Conservation (phyloP, 2,888 invertebrate species). For the Athalia rosae region DNA sequence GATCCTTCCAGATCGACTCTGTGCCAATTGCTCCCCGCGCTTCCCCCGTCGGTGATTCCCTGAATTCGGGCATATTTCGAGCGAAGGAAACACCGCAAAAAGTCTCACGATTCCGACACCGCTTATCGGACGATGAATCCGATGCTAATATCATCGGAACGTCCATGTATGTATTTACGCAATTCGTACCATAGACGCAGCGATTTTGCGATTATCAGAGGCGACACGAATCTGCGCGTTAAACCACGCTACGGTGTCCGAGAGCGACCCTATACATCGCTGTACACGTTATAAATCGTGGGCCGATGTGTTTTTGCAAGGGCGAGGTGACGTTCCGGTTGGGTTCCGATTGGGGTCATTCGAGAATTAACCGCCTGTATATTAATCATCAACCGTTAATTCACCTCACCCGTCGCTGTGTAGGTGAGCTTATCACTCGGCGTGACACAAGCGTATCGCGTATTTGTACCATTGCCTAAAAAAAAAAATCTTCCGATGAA, state of each 20-base stretch:
- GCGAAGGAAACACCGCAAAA: no score
- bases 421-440: conserved; percentile 29
- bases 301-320: conserved; percentile 29
- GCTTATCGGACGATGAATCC: no score
- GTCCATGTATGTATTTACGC: no score
- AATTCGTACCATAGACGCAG: not conserved
- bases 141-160: no score
- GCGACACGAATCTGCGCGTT: conserved; percentile 11
- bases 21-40: conserved; percentile 17
- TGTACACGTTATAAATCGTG: conserved; percentile 36
- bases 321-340: conserved; percentile 5
- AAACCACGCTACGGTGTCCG: conserved; percentile 29
- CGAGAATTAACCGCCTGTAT: conserved; percentile 40
- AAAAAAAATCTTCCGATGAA: no score
- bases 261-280: not conserved
- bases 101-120: no score
- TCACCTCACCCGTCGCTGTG: conserved; percentile 22
- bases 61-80: not conserved
- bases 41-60: conserved; percentile 12
- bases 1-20: conserved; percentile 24
- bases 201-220: not conserved
- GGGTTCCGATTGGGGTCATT: conserved; percentile 44
- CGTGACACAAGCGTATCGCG: conserved; percentile 37
- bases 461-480: conserved; percentile 15
- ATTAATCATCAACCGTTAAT: conserved; percentile 37